These are phyloP conservation scores for Copidosoma floridanum DNA, from an alignment of 1,140 invertebrate species.

Conservation along the genomic window DNA sequence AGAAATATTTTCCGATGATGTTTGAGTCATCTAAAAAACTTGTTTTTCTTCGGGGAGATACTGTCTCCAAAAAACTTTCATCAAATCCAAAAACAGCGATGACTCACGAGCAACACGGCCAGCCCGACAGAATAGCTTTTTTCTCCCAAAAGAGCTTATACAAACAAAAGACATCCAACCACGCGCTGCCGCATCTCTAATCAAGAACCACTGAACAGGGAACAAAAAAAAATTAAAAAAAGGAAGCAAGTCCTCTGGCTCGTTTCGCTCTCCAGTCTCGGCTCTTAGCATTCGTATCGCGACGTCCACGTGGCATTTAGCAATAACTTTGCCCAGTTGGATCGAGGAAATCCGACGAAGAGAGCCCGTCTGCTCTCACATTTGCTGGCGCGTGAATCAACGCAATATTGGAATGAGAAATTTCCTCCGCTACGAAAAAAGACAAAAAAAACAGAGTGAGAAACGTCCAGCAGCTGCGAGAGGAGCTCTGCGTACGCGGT, in stretches of 20 bases:
- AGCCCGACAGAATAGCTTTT: neutral
- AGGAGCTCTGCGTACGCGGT: conserved; percentile 26
- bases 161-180: conserved; percentile 13
- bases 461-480: neutral
- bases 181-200: conserved; percentile 12
- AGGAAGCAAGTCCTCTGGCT: too few species aligned
- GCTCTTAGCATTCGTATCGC: neutral
- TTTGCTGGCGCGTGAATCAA: neutral
- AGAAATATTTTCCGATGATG: too few species aligned
- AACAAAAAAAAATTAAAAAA: neutral
- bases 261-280: too few species aligned
- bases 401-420: conserved; percentile 8
- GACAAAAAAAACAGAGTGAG: neutral
- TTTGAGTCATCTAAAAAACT: too few species aligned
- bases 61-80: too few species aligned
- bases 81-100: neutral
- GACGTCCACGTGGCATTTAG: neutral
- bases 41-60: too few species aligned
- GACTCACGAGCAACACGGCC: neutral
- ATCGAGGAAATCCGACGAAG: neutral
- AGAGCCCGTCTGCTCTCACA: too few species aligned
- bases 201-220: neutral
- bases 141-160: neutral
- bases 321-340: neutral
- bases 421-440: neutral